A percentile compares a stretch with the other conserved stretches of the same genome.
Evolutionary conservation across 2,113 vertebrate species (phyloP).

Genomic region (Campylomormyrus tamandua): DNA sequence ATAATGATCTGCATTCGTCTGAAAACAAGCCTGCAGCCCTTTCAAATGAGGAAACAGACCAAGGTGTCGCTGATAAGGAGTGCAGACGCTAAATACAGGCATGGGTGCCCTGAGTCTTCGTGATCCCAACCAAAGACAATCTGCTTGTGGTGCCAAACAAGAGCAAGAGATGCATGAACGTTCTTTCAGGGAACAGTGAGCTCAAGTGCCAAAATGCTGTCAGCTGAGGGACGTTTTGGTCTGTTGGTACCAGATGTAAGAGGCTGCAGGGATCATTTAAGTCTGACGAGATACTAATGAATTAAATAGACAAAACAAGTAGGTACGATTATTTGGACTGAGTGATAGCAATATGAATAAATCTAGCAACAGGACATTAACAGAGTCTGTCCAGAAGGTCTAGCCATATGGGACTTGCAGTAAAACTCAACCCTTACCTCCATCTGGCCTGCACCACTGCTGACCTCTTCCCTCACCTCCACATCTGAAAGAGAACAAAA

Average conservation of each 20-base stretch:
- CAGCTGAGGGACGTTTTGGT: not conserved
- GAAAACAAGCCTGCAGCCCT: not conserved
- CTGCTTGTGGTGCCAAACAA: not conserved
- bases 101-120: not conserved
- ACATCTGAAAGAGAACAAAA: slow-evolving; percentile 54
- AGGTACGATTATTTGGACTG: not conserved
- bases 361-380: not conserved
- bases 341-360: not conserved
- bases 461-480: slow-evolving; percentile 78
- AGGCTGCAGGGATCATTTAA: not conserved
- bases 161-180: not conserved
- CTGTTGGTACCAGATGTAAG: not conserved
- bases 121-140: not conserved
- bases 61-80: not conserved
- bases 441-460: slow-evolving; percentile 74
- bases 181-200: not conserved
- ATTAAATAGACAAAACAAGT: not conserved
- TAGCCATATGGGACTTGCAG: not conserved
- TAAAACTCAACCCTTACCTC: slow-evolving; percentile 66
- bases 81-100: not conserved
- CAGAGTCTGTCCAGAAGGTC: not conserved
- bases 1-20: not conserved
- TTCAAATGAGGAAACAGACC: not conserved
- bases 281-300: not conserved
- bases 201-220: not conserved